Base-by-base conservation (phyloP, 2,888 invertebrate species). In the Leuctra nigra region DNA sequence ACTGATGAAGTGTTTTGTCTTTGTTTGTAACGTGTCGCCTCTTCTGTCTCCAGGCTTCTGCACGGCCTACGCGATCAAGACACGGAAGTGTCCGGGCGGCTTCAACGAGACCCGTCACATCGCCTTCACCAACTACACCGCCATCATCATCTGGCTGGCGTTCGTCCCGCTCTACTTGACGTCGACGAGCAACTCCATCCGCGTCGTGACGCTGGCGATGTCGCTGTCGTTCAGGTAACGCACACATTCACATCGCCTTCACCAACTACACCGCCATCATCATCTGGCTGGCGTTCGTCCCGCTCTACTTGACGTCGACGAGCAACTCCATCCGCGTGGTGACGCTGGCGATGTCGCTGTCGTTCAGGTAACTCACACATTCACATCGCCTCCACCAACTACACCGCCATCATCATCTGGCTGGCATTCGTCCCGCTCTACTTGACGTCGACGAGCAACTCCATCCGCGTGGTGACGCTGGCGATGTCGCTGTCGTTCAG, bases 71-170 rank as follows among this genome's bases (percentile, higher is more conserved):
- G 79, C 79, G 14, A 70, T 79, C 57, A 76, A 76, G 64, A 79
- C 79, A 6, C 66, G 79, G 52, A 80, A 79, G 64, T 77, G 78
- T 61, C 79, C 79, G 0, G 78, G 76, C 58, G 79, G 79, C 1
- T 79, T 79, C 67, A 79, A 79, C 66, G 79, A 80, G 66, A 75
- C 79, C 0, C 71, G 77, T 9, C 75, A 74, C 64, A 76, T 80
- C 56, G 76, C 76, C 4, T 78, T 79, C 65, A 77, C 78, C 13
- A 77, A 76, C 63, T 78, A 78, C 66, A 77, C 78, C 1, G 77
- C 77, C 20, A 73, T 76, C 63, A 71, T 80, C 29, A 70, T 79
- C 18, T 79, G 79, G 79, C 66, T 79, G 53, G 77, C 78, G 0
- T 79, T 79, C 63, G 73, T 78, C 0, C 77, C 79, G 0, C 69